A percentile compares a stretch with the other conserved stretches of the same genome.
These are phyloP conservation scores for Tachuris rubrigastra DNA, from an alignment of 2,113 vertebrate species.

Conservation along the genomic window DNA sequence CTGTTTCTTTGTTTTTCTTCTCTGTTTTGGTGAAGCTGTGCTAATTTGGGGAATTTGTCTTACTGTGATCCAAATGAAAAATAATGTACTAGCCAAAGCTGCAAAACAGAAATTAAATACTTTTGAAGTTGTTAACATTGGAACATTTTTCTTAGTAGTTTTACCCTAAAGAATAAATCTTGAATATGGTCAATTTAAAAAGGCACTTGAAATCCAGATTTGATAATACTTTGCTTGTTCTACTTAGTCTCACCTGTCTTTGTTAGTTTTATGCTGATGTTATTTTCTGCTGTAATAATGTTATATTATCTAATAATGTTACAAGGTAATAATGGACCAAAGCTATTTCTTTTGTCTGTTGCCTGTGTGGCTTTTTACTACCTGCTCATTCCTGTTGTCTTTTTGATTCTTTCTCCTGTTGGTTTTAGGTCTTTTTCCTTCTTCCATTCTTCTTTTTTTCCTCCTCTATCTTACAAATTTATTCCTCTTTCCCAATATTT, in stretches of 20 bases:
- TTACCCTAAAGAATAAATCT: neutral
- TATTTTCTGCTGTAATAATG: constrained; percentile 34
- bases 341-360: neutral
- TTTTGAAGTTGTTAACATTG: neutral
- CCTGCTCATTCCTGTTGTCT: neutral
- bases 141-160: neutral
- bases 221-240: neutral
- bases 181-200: neutral
- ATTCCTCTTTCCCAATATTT: neutral
- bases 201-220: neutral
- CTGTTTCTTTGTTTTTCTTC: neutral
- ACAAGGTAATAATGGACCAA: neutral
- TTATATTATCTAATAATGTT: neutral
- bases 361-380: neutral
- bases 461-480: neutral
- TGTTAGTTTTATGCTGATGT: neutral
- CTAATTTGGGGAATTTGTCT: neutral
- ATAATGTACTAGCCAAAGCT: neutral
- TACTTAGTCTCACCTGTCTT: neutral
- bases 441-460: neutral
- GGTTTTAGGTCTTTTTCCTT: neutral
- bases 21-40: neutral
- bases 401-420: neutral
- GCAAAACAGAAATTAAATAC: neutral
- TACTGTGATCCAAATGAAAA: neutral